Conservation (phyloP, 2,888 invertebrate genomes). For the Chalcis sispes region DNA sequence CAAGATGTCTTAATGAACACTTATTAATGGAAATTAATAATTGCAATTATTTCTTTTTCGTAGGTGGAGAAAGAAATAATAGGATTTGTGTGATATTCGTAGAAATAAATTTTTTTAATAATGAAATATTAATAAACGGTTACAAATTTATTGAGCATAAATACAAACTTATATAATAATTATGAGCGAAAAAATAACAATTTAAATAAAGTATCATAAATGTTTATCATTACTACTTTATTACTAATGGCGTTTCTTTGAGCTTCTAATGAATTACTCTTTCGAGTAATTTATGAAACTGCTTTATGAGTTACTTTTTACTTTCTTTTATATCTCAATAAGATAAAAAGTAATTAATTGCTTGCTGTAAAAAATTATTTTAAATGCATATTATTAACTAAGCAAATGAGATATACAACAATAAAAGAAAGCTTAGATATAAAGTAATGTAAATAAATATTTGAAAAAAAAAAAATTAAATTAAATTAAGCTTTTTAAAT, state of each 20-base stretch:
- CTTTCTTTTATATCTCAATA: neutral
- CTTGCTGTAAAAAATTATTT: constrained; percentile 11
- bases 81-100: no score
- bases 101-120: no score
- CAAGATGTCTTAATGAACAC: no score
- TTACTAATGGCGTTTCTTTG: constrained; percentile 17
- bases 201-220: constrained; percentile 7
- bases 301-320: constrained; percentile 21
- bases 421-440: neutral
- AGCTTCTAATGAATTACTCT: constrained; percentile 45
- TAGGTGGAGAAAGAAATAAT: no score
- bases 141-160: neutral
- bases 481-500: no score
- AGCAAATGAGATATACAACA: neutral
- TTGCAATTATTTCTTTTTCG: no score
- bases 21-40: no score
- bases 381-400: constrained; percentile 19
- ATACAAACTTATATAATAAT: neutral
- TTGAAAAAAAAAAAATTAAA: no score
- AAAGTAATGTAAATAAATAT: no score
- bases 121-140: neutral
- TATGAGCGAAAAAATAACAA: no score
- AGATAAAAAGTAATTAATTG: neutral
- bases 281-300: constrained; percentile 40
- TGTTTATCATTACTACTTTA: constrained; percentile 21